Conservation (phyloP, 1,140 invertebrate species). For the Brachionus calyciflorus region DNA sequence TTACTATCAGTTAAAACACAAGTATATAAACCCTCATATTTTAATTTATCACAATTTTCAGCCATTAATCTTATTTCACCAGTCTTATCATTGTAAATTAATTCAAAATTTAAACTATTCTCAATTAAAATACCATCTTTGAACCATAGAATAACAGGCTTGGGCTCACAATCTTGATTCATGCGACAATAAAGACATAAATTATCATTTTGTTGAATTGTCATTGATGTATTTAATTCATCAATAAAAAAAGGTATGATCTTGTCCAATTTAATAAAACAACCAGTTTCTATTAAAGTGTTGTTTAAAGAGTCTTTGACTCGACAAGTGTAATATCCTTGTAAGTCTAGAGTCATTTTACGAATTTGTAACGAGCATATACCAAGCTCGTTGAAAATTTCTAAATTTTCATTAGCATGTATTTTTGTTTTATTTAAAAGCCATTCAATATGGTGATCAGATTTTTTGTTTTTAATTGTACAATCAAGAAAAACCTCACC, state of each 20-base stretch:
- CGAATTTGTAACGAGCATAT: conserved; percentile 37
- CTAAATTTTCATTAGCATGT: neutral
- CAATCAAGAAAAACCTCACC: conserved; percentile 37
- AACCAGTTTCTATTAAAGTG: conserved; percentile 10
- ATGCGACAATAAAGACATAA: conserved; percentile 22
- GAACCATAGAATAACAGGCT: conserved; percentile 21
- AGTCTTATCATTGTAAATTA: neutral
- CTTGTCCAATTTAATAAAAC: neutral
- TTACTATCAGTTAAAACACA: conserved; percentile 18
- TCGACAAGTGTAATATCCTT: conserved; percentile 15
- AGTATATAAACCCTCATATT: conserved; percentile 12
- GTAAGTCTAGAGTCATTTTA: neutral
- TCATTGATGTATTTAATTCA: neutral
- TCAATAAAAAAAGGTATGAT: conserved; percentile 33
- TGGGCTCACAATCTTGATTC: conserved; percentile 37
- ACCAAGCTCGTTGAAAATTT: conserved; percentile 32
- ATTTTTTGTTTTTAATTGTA: neutral
- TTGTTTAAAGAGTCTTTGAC: neutral
- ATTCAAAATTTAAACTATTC: neutral
- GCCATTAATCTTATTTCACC: conserved; percentile 12
- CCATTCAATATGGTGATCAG: neutral
- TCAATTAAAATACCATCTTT: conserved; percentile 6
- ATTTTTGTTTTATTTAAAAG: neutral
- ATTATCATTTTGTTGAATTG: conserved; percentile 4
- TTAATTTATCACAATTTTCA: neutral